Base-by-base conservation (phyloP, 2,797 vertebrate genomes). In the Babyrousa celebensis region DNA sequence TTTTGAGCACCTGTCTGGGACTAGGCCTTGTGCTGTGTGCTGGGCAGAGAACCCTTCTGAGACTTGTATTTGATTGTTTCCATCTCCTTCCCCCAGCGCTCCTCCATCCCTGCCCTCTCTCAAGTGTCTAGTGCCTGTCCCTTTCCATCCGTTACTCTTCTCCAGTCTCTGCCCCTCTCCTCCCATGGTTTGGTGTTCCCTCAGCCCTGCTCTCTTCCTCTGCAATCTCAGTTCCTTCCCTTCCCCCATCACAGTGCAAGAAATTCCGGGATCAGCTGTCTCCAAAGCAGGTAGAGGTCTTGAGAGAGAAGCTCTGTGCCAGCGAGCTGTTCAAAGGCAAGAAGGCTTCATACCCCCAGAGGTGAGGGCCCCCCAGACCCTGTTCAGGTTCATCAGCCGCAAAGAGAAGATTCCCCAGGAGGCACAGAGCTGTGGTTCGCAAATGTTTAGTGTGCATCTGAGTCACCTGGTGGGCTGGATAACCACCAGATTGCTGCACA, bases 321-420 rank as follows among this genome's bases (percentile, higher is more conserved):
- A 99, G 99, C 0, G 98, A 99, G 63, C 98, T 99, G 84, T 98
- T 99, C 95, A 98, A 98, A 95, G 98, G 91, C 97, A 99, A 99
- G 97, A 99, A 99, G 98, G 96, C 96, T 3, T 98, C 98, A 3
- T 99, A 99, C 56, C 77, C 98, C 15, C 91, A 98, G 96, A 99
- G 99, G 99, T 99, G 65, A 98, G 97, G 36, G 9, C 27, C 27
- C 72, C 14, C 18, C 2, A 0, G 89, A 72, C 27, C 1, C 0
- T 8, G 17, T 1, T 3, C 1, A 48, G 32, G 12, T 23, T 27
- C 77, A n/a, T 14, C 12, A 11, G 25, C 21, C 5, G 6, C 63
- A 75, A 32, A 52, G 67, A 62, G 14, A 29, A 32, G 8, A 36
- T 62, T 62, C 60, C 16, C 27, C 36, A 54, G n/a, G 52, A 56